Evolutionary conservation across 2,888 invertebrate species (phyloP).

Genomic region (Opisthograptis luteolata): DNA sequence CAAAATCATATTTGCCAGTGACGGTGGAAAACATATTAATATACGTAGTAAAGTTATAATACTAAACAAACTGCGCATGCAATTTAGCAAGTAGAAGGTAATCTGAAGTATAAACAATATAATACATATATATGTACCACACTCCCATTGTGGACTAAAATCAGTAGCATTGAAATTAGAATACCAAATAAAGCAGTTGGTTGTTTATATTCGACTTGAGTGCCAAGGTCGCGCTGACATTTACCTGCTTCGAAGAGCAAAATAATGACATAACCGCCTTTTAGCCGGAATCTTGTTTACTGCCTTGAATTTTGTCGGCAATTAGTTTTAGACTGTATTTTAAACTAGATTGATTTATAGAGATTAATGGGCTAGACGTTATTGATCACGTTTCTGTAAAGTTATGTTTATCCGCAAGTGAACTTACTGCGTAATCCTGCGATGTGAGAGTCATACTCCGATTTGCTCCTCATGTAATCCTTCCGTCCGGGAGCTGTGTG

Average conservation of each 20-base stretch:
- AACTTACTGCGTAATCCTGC: slow-evolving; percentile 92
- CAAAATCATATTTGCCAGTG: slow-evolving; percentile 5
- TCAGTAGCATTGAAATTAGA: slow-evolving; percentile 41
- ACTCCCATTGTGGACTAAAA: slow-evolving; percentile 14
- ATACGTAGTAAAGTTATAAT: neutral
- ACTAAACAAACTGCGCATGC: slow-evolving; percentile 2
- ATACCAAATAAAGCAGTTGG: slow-evolving; percentile 51
- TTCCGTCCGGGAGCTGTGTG: slow-evolving; percentile 86
- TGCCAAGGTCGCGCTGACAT: slow-evolving; percentile 61
- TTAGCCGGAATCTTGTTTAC: slow-evolving; percentile 27
- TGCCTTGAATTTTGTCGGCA: slow-evolving; percentile 27
- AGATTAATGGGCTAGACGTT: slow-evolving; percentile 9
- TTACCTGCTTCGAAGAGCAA: slow-evolving; percentile 43
- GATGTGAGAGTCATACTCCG: slow-evolving; percentile 94
- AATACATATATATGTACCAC: neutral
- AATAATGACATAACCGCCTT: slow-evolving; percentile 33
- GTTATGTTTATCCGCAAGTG: slow-evolving; percentile 6
- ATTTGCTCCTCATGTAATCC: slow-evolving; percentile 90
- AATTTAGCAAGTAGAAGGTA: slow-evolving; percentile 2
- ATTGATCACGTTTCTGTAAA: slow-evolving; percentile 14
- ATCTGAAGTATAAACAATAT: slow-evolving; percentile 4
- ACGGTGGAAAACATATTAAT: neutral
- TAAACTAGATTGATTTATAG: slow-evolving; percentile 23
- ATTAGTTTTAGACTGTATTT: slow-evolving; percentile 25
- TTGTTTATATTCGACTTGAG: slow-evolving; percentile 51